Evolutionary conservation across 2,113 vertebrate species (phyloP).

Genomic region (Callithrix jacchus): DNA sequence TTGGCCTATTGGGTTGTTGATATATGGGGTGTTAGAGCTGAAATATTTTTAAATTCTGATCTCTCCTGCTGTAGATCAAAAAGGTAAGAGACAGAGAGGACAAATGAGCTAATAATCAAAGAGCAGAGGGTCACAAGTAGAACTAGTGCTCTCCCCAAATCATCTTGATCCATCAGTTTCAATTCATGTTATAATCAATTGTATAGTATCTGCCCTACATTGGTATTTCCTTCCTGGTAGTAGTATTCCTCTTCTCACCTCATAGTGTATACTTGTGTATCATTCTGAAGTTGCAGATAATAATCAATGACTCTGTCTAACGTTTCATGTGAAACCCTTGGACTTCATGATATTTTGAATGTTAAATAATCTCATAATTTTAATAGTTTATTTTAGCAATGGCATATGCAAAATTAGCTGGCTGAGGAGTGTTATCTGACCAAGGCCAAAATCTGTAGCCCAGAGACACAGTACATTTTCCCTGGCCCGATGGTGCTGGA

Average conservation of each 20-base stretch:
- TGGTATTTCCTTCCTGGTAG: neutral
- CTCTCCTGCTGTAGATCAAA: neutral
- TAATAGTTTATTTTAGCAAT: neutral
- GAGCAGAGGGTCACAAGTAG: neutral
- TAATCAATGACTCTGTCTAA: neutral
- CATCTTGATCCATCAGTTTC: neutral
- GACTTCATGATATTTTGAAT: neutral
- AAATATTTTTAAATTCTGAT: neutral
- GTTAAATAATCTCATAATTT: conserved; percentile 24
- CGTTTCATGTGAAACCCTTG: neutral
- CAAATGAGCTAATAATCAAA: neutral
- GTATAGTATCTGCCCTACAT: neutral
- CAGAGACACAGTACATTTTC: neutral
- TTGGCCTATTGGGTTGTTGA: neutral
- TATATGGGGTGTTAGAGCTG: neutral
- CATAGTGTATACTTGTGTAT: neutral
- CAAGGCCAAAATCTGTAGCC: neutral
- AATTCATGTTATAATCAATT: neutral
- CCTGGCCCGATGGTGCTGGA: neutral
- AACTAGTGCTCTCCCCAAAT: neutral
- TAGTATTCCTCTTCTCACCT: neutral
- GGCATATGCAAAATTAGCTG: neutral
- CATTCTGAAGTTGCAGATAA: neutral
- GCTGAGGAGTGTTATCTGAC: neutral
- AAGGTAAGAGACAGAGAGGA: neutral